Percentiles rank a stretch among this genome's conserved stretches.
Evolutionary conservation across 2,797 vertebrate species (phyloP).

Genomic region (Lutjanus argentimaculatus): DNA sequence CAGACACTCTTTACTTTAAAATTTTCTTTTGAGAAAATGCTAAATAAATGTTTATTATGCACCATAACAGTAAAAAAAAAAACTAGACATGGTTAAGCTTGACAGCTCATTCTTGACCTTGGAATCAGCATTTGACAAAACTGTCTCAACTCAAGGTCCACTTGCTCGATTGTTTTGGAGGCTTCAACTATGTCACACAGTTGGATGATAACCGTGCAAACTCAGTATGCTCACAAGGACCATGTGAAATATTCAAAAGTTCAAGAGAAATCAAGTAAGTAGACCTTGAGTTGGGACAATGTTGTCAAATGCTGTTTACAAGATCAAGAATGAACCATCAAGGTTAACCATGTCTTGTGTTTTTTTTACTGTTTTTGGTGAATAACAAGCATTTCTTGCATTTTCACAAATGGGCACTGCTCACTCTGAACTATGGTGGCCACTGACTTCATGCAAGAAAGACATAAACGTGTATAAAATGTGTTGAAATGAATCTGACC

Average conservation of each 20-base stretch:
- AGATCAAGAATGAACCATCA: neutral
- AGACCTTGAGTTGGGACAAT: neutral
- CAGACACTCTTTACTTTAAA: fast-evolving
- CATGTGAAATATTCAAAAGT: neutral
- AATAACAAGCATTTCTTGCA: no score
- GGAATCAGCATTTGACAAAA: neutral
- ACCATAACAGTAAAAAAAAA: no score
- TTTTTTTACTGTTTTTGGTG: neutral
- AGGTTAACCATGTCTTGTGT: neutral
- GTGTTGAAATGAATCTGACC: neutral
- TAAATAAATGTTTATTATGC: no score
- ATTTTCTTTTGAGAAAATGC: neutral
- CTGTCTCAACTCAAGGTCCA: neutral
- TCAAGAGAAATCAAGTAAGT: neutral
- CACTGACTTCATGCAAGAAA: neutral
- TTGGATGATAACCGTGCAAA: neutral
- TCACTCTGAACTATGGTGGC: slow-evolving; percentile 6
- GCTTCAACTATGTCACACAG: no score
- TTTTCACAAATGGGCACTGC: neutral
- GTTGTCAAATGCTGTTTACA: neutral
- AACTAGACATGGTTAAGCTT: no score
- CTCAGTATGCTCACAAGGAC: neutral
- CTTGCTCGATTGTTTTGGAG: neutral
- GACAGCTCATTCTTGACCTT: no score
- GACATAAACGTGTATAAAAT: neutral